Evolutionary conservation across 2,888 invertebrate genomes (phyloP), one percentile per base, ranked within the genome.

Genomic region (Cantharis rustica): DNA sequence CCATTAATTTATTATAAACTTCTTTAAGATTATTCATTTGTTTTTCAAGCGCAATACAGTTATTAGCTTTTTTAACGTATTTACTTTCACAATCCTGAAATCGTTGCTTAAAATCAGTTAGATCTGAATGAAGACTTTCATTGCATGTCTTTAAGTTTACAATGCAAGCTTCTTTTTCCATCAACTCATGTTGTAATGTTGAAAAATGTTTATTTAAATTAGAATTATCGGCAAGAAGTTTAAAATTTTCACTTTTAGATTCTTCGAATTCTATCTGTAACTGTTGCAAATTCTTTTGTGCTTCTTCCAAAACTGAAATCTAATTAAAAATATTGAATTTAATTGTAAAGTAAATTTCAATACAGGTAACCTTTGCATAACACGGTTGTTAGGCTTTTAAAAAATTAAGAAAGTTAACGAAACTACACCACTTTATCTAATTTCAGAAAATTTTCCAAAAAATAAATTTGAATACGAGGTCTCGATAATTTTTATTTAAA

Each of bases 1-100:
- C 64, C 20, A 66, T 69, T 61, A 76, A 23, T 5, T 71, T 63
- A 10, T 78, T 69, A 63, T 79, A 79, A 62, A 80, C 61, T 10
- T 20, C 10, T 26, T 76, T 75, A 11, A 79, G 47, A 61, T 68
- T 20, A 17, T 72, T 64, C 0, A 79, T 71, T 63, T 75, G 17
- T 16, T 75, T 23, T 64, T 75, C 75, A n/a, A 79, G 31, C n/a
- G 16, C 5, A 61, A 62, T 16, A 61, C 47, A 71, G 26, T 63
- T 62, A 27, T 61, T 26, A 20, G 26, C 17, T 68, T 75, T 79
- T 63, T 76, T 64, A n/a, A 62, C 17, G 61, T 27, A 64, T 16
- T 16, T 47, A 26, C 2, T 13, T 47, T 73, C 27, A 5, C 75
- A 63, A 31, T 47, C 61, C 3, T 20, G 20, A 17, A 69, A 68